These are phyloP conservation scores for Chydorus sphaericus DNA, from an alignment of 2,888 invertebrate genomes.

Conservation along the genomic window DNA sequence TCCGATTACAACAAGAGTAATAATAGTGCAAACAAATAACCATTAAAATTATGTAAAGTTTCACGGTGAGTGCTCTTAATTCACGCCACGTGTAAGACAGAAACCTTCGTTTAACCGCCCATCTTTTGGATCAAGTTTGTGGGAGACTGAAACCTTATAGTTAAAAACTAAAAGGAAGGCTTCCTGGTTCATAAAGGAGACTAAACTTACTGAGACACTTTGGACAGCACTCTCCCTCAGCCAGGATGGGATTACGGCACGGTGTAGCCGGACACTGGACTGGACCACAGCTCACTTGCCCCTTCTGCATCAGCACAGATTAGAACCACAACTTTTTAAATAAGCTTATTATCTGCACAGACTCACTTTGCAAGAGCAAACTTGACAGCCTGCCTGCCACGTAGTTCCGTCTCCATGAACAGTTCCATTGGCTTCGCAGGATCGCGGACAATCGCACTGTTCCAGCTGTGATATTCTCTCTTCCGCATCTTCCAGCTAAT, in stretches of 20 bases:
- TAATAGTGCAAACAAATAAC: no score
- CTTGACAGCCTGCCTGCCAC: slow-evolving; percentile 72
- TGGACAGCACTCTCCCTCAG: slow-evolving; percentile 69
- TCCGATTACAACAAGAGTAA: no score
- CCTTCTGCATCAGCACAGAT: slow-evolving; percentile 42
- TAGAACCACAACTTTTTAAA: slow-evolving; percentile 4
- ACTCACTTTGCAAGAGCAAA: slow-evolving; percentile 72
- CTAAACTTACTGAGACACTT: slow-evolving; percentile 62
- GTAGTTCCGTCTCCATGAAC: slow-evolving; percentile 67
- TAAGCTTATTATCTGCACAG: neutral
- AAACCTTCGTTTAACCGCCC: no score
- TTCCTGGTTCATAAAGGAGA: neutral
- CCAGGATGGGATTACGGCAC: slow-evolving; percentile 66
- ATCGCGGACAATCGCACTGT: slow-evolving; percentile 80
- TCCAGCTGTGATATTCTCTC: slow-evolving; percentile 60
- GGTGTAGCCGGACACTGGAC: slow-evolving; percentile 59
- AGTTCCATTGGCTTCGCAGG: slow-evolving; percentile 60
- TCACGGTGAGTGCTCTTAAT: no score
- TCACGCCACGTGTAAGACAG: no score
- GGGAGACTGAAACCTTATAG: no score
- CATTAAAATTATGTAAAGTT: no score
- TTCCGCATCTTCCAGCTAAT: slow-evolving; percentile 64
- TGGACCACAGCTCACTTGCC: slow-evolving; percentile 67
- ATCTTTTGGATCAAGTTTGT: no score
- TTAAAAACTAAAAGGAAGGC: no score